Base-by-base conservation (phyloP, 2,797 vertebrate genomes). In the Oreochromis grahami region DNA sequence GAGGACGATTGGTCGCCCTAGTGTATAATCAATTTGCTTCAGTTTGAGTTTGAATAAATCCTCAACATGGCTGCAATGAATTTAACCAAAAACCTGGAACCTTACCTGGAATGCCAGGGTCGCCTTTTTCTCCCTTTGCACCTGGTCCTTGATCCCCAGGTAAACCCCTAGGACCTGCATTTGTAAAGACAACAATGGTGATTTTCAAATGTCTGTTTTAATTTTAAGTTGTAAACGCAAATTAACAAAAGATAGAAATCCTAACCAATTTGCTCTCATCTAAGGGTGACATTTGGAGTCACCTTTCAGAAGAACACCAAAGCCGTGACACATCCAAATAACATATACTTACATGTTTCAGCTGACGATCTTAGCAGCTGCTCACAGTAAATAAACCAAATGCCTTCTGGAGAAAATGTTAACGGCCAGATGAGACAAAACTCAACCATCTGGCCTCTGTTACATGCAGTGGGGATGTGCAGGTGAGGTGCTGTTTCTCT, bases 121-220 rank as follows among this genome's bases (percentile, higher is more conserved):
- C 85, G 14, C 94, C 94, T 70, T 58, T 90, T 2, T 91, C 91
- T 81, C 94, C 94, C 41, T 93, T 93, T 8, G 45, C 48, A 58
- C 79, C 89, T n/a, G 79, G 63, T 53, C 81, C 91, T 53, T 86
- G 77, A 76, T 74, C 5, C 4, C 88, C 91, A 19, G 79, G 45
- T 50, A 7, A 48, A 77, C 91, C 89, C 1, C 1, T 24, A 0
- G 58, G 51, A 60, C 92, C 87, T 88, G 65, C 17, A 87, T 3
- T 24, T 14, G 76, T 10, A 45, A 26, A 76, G 21, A 68, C 21
- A 81, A 11, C 65, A 52, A 58, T 1, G 5, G 6, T 70, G 24
- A 45, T 48, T 45, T 29, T 72, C 34, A 12, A 29, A 48, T 5
- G 15, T 43, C 21, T 48, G 41, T 48, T 45, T 2, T 29, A 72